phyloP scores from a whole-genome alignment of 2,113 vertebrate species.

The Seriola dumerili region DNA sequence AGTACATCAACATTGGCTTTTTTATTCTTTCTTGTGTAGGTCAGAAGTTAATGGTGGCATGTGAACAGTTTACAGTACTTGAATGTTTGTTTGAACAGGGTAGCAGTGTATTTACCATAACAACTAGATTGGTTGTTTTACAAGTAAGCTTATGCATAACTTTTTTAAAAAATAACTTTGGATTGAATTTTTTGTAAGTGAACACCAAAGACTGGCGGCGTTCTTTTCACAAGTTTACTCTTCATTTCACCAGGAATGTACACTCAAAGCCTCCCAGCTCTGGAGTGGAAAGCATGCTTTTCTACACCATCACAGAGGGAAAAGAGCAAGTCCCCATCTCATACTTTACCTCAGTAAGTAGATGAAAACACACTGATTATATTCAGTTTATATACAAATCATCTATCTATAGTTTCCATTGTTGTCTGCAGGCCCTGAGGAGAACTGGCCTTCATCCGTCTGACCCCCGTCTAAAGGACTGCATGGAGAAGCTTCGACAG shows the following conservation, averaged over 20 bases:
- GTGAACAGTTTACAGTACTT: too few species aligned
- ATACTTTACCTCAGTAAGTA: conserved; percentile 87
- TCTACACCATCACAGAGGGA: conserved; percentile 90
- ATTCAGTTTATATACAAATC: background rate
- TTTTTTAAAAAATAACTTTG: background rate
- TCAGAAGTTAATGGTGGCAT: background rate
- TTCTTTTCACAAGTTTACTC: conserved; percentile 23
- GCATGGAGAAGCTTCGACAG: conserved; percentile 84
- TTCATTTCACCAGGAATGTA: conserved; percentile 65
- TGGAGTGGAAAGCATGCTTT: conserved; percentile 89
- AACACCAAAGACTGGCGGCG: background rate
- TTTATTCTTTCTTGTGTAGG: background rate
- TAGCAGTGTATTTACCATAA: background rate
- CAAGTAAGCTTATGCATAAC: background rate
- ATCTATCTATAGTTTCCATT: background rate
- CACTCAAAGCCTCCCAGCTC: conserved; percentile 78
- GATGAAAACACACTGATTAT: background rate
- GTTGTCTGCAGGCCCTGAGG: conserved; percentile 82
- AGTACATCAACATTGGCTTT: background rate
- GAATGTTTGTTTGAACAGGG: too few species aligned
- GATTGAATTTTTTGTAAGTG: background rate
- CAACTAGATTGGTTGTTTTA: background rate
- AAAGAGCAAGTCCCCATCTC: conserved; percentile 87
- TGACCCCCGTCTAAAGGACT: conserved; percentile 88
- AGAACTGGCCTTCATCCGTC: conserved; percentile 88